phyloP scores from a whole-genome alignment of 2,797 vertebrate species.

The Anabas testudineus region DNA sequence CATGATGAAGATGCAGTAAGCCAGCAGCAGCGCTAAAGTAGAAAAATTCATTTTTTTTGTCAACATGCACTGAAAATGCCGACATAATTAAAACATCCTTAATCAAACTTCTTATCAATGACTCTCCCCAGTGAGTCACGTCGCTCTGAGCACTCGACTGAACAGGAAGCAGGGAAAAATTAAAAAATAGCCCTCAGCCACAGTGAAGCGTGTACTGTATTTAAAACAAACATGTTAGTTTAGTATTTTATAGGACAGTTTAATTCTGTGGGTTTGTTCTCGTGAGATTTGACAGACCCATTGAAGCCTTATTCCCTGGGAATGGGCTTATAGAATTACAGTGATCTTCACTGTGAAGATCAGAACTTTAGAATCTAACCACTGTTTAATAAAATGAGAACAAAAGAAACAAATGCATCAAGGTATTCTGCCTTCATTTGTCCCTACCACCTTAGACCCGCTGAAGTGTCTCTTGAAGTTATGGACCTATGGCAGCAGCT shows the following conservation, averaged over 20 bases:
- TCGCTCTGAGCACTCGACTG: neutral
- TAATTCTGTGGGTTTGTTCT: neutral
- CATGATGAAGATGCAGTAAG: slow-evolving; percentile 54
- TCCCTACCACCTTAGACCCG: too few relatives aligned
- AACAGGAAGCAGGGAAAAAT: neutral
- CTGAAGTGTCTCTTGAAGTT: too few relatives aligned
- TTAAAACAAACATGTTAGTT: slow-evolving; percentile 12
- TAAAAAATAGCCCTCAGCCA: neutral
- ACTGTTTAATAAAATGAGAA: too few relatives aligned
- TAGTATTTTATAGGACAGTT: neutral
- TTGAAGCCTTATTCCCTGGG: neutral
- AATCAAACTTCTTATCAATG: slow-evolving; percentile 17
- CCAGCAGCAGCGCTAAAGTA: slow-evolving; percentile 18
- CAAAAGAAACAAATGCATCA: too few relatives aligned
- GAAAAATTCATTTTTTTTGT: slow-evolving; percentile 29
- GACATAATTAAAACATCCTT: slow-evolving; percentile 29
- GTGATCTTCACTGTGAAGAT: too few relatives aligned
- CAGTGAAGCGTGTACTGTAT: neutral
- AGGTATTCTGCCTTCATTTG: too few relatives aligned
- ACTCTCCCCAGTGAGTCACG: neutral
- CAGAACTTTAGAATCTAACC: too few relatives aligned
- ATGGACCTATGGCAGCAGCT: too few relatives aligned
- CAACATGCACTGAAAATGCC: slow-evolving; percentile 28
- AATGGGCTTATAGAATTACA: slow-evolving; percentile 4
- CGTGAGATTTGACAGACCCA: neutral